Percentiles rank a stretch among this genome's conserved stretches.
Evolutionary conservation across 1,140 invertebrate genomes (phyloP).

Genomic region (Rhynchophorus ferrugineus): DNA sequence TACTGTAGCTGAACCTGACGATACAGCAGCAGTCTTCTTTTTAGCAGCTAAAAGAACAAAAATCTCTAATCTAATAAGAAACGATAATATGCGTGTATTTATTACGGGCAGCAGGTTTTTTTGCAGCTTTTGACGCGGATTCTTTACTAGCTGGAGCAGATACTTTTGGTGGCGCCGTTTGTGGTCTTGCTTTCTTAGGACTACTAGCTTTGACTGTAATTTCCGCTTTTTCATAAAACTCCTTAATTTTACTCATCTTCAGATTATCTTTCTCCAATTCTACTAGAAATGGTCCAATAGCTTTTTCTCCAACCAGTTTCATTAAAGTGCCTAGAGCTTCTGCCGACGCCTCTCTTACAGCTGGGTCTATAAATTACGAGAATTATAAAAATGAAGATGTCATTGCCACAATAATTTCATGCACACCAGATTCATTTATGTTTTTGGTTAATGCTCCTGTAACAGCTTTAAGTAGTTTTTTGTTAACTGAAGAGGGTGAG

Average conservation of each 20-base stretch:
- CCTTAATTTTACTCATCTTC: constrained; percentile 95
- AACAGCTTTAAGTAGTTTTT: constrained; percentile 86
- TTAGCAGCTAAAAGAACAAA: constrained; percentile 25
- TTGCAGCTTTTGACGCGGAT: constrained; percentile 30
- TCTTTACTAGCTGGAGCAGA: constrained; percentile 49
- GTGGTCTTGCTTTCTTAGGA: constrained; percentile 53
- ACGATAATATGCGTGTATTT: not conserved
- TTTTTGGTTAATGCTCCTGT: constrained; percentile 75
- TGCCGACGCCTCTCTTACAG: constrained; percentile 75
- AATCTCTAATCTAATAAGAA: constrained; percentile 2
- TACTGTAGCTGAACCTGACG: constrained; percentile 36
- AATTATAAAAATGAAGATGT: not conserved
- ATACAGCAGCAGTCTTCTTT: constrained; percentile 36
- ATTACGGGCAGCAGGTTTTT: constrained; percentile 14
- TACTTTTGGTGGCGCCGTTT: constrained; percentile 45
- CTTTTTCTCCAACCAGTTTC: constrained; percentile 90
- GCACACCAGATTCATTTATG: constrained; percentile 70
- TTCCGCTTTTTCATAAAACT: constrained; percentile 86
- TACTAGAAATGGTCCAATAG: constrained; percentile 73
- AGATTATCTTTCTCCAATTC: constrained; percentile 84
- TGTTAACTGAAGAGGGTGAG: constrained; percentile 74
- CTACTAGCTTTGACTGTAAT: constrained; percentile 64
- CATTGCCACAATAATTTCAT: not conserved
- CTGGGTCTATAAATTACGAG: constrained; percentile 56
- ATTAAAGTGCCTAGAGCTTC: constrained; percentile 90